phyloP scores from a whole-genome alignment of 92 coral and sea anemone genomes.

The Micromussa lordhowensis region DNA sequence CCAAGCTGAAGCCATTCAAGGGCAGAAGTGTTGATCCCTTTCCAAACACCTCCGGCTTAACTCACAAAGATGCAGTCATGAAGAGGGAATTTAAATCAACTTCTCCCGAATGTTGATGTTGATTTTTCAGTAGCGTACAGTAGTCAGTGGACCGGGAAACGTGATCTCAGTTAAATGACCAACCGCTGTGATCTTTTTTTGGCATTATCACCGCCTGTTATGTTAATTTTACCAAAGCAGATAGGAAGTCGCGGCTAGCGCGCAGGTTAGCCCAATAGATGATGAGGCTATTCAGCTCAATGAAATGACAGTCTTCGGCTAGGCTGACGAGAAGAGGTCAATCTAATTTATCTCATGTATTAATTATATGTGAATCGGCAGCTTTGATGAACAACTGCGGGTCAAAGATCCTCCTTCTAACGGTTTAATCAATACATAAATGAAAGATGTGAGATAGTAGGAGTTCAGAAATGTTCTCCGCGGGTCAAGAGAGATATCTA shows the following conservation, averaged over 20 bases:
- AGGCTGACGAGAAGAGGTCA: too few relatives aligned
- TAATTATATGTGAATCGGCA: neutral
- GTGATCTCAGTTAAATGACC: neutral
- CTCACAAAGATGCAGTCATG: neutral
- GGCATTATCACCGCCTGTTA: neutral
- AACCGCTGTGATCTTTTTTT: neutral
- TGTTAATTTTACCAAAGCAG: too few relatives aligned
- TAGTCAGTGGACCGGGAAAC: neutral
- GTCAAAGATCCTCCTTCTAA: too few relatives aligned
- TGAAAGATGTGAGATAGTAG: neutral
- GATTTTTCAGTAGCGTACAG: neutral
- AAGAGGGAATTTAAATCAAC: neutral
- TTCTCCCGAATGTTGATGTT: neutral
- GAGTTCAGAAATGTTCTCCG: neutral
- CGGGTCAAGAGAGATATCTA: neutral
- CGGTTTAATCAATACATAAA: too few relatives aligned
- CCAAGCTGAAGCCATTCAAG: neutral
- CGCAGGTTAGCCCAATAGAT: too few relatives aligned
- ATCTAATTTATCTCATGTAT: too few relatives aligned
- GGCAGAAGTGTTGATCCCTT: neutral
- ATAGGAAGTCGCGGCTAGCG: too few relatives aligned
- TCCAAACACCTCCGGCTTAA: constrained; percentile 12
- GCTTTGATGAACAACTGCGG: neutral
- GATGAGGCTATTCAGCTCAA: too few relatives aligned
- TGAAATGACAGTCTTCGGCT: too few relatives aligned